Conservation (phyloP, 1,140 invertebrate genomes). For the Drosophila asahinai region DNA sequence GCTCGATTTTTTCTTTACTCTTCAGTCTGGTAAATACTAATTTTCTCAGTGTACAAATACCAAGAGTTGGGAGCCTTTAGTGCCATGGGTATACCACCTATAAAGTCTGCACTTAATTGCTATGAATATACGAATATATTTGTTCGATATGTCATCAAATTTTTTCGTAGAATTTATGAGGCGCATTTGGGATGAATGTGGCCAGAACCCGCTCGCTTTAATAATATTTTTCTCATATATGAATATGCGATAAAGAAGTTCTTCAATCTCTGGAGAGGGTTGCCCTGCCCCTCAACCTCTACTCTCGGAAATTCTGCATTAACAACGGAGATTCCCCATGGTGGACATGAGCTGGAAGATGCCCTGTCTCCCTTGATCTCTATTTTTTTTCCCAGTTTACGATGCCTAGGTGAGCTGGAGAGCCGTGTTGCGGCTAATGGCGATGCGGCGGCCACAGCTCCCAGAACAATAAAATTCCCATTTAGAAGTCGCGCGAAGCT, state of each 20-base stretch:
- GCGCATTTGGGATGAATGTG: conserved; percentile 6
- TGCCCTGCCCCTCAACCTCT: too few relatives aligned
- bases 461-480: conserved; percentile 82
- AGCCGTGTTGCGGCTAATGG: conserved; percentile 73
- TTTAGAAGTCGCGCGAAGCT: conserved; percentile 66
- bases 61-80: background rate
- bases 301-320: background rate
- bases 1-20: too few relatives aligned
- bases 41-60: conserved; percentile 6
- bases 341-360: background rate
- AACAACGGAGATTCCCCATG: conserved; percentile 3
- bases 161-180: conserved; percentile 31
- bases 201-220: conserved; percentile 8
- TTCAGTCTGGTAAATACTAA: background rate
- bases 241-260: background rate
- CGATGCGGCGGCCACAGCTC: conserved; percentile 71
- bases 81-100: conserved; percentile 34
- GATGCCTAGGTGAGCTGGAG: conserved; percentile 65
- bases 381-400: conserved; percentile 38
- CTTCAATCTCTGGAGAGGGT: conserved; percentile 13
- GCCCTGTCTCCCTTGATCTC: background rate
- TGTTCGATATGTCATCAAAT: conserved; percentile 13
- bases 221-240: conserved; percentile 1
- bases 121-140: conserved; percentile 46
- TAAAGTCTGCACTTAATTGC: conserved; percentile 65